A percentile compares a stretch with the other conserved stretches of the same genome.
Conservation (phyloP, 2,888 invertebrate genomes). For the Gnatocerus cornutus region DNA sequence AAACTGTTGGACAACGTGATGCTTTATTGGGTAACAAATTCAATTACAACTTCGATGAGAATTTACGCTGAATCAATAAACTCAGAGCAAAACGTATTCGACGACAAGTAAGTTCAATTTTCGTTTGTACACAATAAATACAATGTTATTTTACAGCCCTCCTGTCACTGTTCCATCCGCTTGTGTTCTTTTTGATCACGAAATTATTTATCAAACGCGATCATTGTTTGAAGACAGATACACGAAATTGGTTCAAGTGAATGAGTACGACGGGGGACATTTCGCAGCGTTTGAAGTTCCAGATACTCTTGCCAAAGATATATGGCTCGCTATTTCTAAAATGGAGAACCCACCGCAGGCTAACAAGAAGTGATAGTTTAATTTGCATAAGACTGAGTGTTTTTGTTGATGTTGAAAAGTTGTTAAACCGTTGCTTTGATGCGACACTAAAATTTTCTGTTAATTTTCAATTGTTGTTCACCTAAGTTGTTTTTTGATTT, state of each 20-base stretch:
- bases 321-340: constrained; percentile 68
- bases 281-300: constrained; percentile 90
- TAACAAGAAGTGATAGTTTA: not conserved
- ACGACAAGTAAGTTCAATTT: constrained; percentile 53
- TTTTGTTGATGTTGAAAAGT: too few species aligned
- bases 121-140: constrained; percentile 8
- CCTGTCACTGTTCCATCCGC: constrained; percentile 81
- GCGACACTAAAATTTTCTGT: too few species aligned
- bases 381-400: not conserved
- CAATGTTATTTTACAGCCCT: constrained; percentile 69
- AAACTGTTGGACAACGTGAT: constrained; percentile 84
- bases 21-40: constrained; percentile 85
- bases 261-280: constrained; percentile 84
- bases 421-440: too few species aligned
- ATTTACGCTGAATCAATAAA: constrained; percentile 80
- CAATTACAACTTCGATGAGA: constrained; percentile 82
- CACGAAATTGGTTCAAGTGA: constrained; percentile 79
- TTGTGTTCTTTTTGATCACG: constrained; percentile 83
- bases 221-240: constrained; percentile 75
- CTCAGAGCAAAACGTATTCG: constrained; percentile 49
- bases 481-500: too few species aligned
- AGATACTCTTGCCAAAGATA: constrained; percentile 79
- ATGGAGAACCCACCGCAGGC: constrained; percentile 34
- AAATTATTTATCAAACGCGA: constrained; percentile 77
- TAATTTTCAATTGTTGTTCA: too few species aligned